Percentiles rank a stretch among this genome's conserved stretches.
Evolutionary conservation across 2,113 vertebrate species (phyloP).

Genomic region (Nicator chloris): DNA sequence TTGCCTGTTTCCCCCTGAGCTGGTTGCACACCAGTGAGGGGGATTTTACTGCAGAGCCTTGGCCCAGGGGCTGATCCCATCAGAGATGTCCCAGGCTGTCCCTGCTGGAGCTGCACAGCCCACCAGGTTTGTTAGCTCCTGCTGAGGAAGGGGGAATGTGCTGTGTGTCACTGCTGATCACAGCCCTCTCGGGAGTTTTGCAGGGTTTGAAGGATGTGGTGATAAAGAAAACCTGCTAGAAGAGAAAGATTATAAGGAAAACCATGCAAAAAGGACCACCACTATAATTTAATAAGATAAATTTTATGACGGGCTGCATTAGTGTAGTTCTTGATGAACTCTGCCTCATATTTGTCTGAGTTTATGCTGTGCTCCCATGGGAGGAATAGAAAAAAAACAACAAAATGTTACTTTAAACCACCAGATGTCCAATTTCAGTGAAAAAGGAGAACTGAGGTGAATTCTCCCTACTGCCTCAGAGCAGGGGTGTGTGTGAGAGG

Average conservation of each 20-base stretch:
- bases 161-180: accelerated
- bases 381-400: neutral
- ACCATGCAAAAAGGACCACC: accelerated
- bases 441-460: neutral
- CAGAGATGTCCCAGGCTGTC: accelerated
- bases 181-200: neutral
- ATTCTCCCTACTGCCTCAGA: neutral
- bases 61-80: neutral
- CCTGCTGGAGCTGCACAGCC: neutral
- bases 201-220: neutral
- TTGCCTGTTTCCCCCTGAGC: neutral
- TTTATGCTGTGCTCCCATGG: neutral
- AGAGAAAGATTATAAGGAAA: neutral
- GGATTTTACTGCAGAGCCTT: neutral
- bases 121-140: accelerated
- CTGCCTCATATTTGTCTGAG: neutral
- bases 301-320: neutral
- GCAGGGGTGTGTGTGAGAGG: neutral
- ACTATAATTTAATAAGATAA: neutral
- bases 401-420: neutral
- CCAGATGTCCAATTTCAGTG: neutral
- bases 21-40: neutral
- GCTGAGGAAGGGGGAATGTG: neutral
- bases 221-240: neutral
- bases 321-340: neutral